phyloP scores from a whole-genome alignment of 2,888 invertebrate species.

The Pantelozetes paolii region DNA sequence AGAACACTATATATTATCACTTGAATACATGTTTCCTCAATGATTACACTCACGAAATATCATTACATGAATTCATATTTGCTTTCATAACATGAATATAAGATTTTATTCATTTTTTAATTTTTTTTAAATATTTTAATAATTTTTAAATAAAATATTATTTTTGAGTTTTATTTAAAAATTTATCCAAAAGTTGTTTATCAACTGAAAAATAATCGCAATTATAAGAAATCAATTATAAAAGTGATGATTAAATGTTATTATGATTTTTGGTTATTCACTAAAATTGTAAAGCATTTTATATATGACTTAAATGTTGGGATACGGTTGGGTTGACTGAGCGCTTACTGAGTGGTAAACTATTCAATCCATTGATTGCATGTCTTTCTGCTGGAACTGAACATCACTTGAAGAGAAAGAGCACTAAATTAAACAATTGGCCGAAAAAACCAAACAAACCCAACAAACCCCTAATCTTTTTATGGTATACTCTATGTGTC shows the following conservation, averaged over 20 bases:
- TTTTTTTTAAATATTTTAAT: not conserved
- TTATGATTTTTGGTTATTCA: not conserved
- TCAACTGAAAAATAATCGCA: constrained; percentile 26
- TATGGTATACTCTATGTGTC: not conserved
- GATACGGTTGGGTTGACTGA: not conserved
- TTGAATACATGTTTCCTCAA: constrained; percentile 29
- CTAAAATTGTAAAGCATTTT: not conserved
- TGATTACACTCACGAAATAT: constrained; percentile 22
- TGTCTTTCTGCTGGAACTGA: not conserved
- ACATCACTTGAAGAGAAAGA: not conserved
- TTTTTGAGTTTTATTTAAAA: not conserved
- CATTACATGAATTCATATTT: not conserved
- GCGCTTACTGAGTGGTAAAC: not conserved
- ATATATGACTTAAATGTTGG: not conserved
- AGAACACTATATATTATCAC: constrained; percentile 5
- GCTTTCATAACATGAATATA: not conserved
- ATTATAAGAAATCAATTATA: not conserved
- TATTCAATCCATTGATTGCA: constrained; percentile 11
- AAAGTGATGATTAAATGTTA: constrained; percentile 4
- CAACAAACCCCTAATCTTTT: constrained; percentile 28
- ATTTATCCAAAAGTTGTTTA: constrained; percentile 5
- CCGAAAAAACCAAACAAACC: no score
- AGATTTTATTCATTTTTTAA: not conserved
- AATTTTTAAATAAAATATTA: not conserved
- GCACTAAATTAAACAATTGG: constrained; percentile 19